Percentiles rank a stretch among this genome's conserved stretches.
phyloP scores from a whole-genome alignment of 2,888 invertebrate species.

The Marronus borbonicus region DNA sequence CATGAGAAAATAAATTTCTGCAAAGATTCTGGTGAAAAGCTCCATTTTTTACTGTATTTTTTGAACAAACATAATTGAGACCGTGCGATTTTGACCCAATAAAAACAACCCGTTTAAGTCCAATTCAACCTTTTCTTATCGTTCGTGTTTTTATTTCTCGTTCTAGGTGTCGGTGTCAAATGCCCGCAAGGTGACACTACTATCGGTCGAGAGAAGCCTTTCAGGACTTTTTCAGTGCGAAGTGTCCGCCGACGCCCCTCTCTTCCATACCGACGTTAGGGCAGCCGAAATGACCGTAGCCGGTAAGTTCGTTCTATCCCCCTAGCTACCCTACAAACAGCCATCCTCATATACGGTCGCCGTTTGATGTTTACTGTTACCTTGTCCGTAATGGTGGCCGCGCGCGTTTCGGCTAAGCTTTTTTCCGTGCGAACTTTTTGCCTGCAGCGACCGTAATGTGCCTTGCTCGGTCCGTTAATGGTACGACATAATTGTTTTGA shows the following conservation, averaged over 20 bases:
- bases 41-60: background rate
- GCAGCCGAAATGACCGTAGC: slow-evolving; percentile 78
- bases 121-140: too few species aligned
- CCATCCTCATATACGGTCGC: background rate
- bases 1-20: too few species aligned
- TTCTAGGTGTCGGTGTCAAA: slow-evolving; percentile 79
- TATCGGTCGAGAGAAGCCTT: slow-evolving; percentile 78
- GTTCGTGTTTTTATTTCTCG: background rate
- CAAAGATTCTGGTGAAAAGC: too few species aligned
- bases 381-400: background rate
- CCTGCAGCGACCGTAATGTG: background rate
- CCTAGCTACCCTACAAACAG: background rate
- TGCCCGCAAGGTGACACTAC: slow-evolving; percentile 78
- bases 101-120: too few species aligned
- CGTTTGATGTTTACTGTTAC: background rate
- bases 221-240: slow-evolving; percentile 83
- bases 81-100: too few species aligned
- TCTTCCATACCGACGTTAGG: slow-evolving; percentile 79
- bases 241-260: slow-evolving; percentile 81
- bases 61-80: too few species aligned
- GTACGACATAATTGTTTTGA: slow-evolving; percentile 45
- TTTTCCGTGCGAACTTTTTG: background rate
- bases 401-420: background rate
- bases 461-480: slow-evolving; percentile 20
- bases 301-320: slow-evolving; percentile 71